A percentile compares a stretch with the other conserved stretches of the same genome.
Conservation (phyloP, 2,797 vertebrate genomes). For the Sardinella longiceps region DNA sequence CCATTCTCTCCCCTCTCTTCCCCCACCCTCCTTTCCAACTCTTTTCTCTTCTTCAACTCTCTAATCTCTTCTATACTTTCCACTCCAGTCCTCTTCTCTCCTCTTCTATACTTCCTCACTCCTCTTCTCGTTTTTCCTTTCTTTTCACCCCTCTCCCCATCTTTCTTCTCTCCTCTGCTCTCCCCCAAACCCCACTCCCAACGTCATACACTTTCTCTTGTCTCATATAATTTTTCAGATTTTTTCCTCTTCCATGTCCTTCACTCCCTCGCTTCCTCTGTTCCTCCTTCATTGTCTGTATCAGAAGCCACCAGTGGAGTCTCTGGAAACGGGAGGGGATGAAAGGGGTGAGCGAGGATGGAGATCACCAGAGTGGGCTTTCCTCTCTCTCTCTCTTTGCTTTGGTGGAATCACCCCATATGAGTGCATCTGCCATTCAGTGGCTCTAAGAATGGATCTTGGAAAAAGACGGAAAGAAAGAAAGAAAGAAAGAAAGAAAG, state of each 20-base stretch:
- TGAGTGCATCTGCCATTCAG: neutral
- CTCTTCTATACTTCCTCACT: no score
- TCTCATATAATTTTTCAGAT: neutral
- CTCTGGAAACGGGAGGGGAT: neutral
- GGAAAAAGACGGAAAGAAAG: neutral
- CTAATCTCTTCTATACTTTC: neutral
- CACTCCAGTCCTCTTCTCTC: neutral
- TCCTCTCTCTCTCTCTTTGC: neutral
- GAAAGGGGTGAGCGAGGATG: neutral
- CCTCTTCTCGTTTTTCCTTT: neutral
- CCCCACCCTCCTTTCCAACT: neutral
- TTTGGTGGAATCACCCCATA: neutral
- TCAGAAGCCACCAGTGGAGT: neutral
- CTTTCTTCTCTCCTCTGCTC: neutral
- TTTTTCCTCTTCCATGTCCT: neutral
- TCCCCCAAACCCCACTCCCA: neutral
- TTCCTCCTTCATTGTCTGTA: neutral
- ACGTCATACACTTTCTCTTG: neutral
- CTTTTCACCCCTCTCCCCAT: neutral
- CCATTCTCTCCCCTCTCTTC: neutral
- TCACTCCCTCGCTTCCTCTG: neutral
- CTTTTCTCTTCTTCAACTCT: neutral
- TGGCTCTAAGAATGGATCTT: neutral
- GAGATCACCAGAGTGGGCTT: neutral
- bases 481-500: conserved; percentile 6